Base-by-base conservation (phyloP, 2,888 invertebrate genomes). In the Pyrocoelia pectoralis region DNA sequence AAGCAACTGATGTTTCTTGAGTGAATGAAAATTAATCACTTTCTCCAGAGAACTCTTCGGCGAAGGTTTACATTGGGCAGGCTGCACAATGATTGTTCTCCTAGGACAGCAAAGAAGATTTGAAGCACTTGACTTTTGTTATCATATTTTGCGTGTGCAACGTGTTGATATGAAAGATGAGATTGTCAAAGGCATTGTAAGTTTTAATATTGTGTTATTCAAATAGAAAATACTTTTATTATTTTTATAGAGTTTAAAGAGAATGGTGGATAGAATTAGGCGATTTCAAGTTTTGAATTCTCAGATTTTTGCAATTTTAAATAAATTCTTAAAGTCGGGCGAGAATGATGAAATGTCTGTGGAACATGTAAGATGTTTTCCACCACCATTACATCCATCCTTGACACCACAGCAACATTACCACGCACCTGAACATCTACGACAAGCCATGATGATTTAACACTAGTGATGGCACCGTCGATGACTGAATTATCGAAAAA, bases 51-150 rank as follows among this genome's bases (percentile, higher is more conserved):
- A 98, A 83, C 83, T 98, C 68, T 99, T 97, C 83, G 99, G 99
- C 6, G 99, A 99, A 82, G 98, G 98, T 0, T 85, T 99, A 0
- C 96, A 98, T 82, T 99, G 98, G 98, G 98, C 98, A 2, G 98
- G 98, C 0, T 97, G 98, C 81, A 92, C 97, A 9, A 94, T 99
- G 86, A 95, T 99, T 67, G 92, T 95, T 1, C 85, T 99, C 41
- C 85, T 99, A 33, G 96, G 96, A 0, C 98, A 99, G 77, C 97
- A 98, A 83, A 84, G 96, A 48, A 85, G 98, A 63, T 99, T 98
- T 81, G 98, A 99, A 79, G 96, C 97, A 1, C 86, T 98, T 43
- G 99, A 99, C 84, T 98, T 98, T 85, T 97, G 96, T 83, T 99
- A 99, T 83, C 98, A 99, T 81, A 94, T 99, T 74, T 86, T 98